phyloP scores from a whole-genome alignment of 2,113 vertebrate genomes.

The Fukomys damarensis region DNA sequence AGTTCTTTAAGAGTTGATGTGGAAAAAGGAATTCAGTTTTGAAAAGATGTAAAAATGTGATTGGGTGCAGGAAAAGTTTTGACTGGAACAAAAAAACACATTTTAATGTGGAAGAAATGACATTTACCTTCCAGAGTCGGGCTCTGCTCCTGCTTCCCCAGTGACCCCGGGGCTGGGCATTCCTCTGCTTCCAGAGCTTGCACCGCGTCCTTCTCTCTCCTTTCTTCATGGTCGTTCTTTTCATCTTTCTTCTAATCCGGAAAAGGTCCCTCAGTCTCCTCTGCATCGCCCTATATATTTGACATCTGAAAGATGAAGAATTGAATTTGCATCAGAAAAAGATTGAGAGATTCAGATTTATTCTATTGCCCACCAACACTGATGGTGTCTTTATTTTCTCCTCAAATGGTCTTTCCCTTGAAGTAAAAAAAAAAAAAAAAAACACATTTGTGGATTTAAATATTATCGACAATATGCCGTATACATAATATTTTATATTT shows the following conservation, averaged over 20 bases:
- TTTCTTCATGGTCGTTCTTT: neutral
- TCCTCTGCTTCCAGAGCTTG: neutral
- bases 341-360: neutral
- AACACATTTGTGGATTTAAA: neutral
- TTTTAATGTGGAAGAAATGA: neutral
- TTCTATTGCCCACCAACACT: neutral
- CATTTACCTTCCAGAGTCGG: neutral
- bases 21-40: neutral
- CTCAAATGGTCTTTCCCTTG: neutral
- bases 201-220: neutral
- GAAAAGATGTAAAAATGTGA: neutral
- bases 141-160: neutral
- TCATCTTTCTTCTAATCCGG: neutral
- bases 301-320: neutral
- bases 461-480: neutral
- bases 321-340: neutral
- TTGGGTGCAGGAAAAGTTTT: neutral
- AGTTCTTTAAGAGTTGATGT: neutral
- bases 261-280: neutral
- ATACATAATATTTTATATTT: neutral
- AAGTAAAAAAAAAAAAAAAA: constrained; percentile 25
- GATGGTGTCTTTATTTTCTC: neutral
- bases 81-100: neutral
- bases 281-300: neutral
- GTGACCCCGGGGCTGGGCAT: accelerated